These are phyloP conservation scores for Danio jaintianensis DNA, from an alignment of 2,797 vertebrate species.

Conservation along the genomic window DNA sequence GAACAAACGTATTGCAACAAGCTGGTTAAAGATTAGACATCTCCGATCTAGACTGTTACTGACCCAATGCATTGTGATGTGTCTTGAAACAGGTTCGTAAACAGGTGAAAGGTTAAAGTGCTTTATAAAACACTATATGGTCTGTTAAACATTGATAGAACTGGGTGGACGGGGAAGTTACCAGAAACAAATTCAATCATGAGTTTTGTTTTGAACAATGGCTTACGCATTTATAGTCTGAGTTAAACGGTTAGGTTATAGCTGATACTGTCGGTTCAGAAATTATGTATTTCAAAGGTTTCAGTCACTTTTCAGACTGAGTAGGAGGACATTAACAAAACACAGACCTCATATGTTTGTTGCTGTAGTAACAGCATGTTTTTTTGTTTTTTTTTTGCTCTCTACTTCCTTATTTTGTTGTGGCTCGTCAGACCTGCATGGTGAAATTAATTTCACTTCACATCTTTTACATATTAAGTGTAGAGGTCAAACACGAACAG, in stretches of 20 bases:
- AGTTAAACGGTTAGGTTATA: background rate
- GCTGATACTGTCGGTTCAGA: background rate
- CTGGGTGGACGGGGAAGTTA: constrained; percentile 18
- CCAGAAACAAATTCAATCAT: constrained; percentile 46
- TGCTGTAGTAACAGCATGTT: background rate
- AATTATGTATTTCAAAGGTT: background rate
- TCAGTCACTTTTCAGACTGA: background rate
- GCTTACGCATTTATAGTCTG: background rate
- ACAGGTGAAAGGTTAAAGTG: constrained; percentile 56
- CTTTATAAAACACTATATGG: constrained; percentile 26
- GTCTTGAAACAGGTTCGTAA: constrained; percentile 48
- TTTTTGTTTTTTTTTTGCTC: background rate
- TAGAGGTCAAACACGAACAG: too few relatives aligned
- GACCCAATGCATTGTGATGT: constrained; percentile 26
- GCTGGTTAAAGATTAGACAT: constrained; percentile 42
- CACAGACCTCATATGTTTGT: background rate
- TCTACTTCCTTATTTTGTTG: constrained; percentile 16
- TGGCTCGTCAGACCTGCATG: constrained; percentile 9
- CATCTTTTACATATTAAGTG: too few relatives aligned
- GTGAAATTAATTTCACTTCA: background rate
- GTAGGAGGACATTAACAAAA: background rate
- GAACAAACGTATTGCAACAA: constrained; percentile 10
- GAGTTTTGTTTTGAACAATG: constrained; percentile 33
- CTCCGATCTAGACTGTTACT: constrained; percentile 29
- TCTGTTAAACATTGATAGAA: constrained; percentile 62